Conservation (phyloP, 2,113 vertebrate genomes). For the Coryphaenoides rupestris region DNA sequence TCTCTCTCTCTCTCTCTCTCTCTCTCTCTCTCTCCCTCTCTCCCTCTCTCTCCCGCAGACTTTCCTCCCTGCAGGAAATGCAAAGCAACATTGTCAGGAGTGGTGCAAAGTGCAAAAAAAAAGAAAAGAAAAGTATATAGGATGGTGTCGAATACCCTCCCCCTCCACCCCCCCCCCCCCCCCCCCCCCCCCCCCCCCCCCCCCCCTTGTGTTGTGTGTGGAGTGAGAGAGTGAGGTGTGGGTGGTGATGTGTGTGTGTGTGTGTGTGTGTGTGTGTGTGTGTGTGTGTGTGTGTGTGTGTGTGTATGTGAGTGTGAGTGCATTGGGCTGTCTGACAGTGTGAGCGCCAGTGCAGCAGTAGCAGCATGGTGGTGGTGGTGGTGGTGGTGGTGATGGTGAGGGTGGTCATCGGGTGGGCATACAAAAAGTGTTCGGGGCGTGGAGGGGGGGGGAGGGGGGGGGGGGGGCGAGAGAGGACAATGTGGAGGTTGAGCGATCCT, state of each 20-base stretch:
- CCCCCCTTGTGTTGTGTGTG: slow-evolving; percentile 14
- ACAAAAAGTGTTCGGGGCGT: slow-evolving; percentile 43
- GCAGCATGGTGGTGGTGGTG: slow-evolving; percentile 51
- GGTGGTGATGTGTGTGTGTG: too few species aligned
- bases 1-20: too few species aligned
- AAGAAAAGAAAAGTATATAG: not conserved
- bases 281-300: too few species aligned
- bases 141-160: slow-evolving; percentile 3
- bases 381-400: slow-evolving; percentile 50
- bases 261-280: too few species aligned
- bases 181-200: not conserved
- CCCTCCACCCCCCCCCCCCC: not conserved
- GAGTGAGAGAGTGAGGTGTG: too few species aligned
- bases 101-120: not conserved
- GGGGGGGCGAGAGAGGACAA: slow-evolving; percentile 61
- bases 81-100: not conserved
- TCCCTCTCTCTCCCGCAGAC: too few species aligned
- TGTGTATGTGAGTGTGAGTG: too few species aligned
- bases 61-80: not conserved
- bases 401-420: slow-evolving; percentile 51
- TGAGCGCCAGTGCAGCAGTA: slow-evolving; percentile 17
- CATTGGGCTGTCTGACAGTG: too few species aligned
- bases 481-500: slow-evolving; percentile 60
- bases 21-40: too few species aligned
- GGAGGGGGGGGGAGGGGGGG: too few species aligned